Evolutionary conservation across 2,888 invertebrate genomes (phyloP), one percentile per base, ranked within the genome.

Genomic region (Nephrotoma guestfalica): DNA sequence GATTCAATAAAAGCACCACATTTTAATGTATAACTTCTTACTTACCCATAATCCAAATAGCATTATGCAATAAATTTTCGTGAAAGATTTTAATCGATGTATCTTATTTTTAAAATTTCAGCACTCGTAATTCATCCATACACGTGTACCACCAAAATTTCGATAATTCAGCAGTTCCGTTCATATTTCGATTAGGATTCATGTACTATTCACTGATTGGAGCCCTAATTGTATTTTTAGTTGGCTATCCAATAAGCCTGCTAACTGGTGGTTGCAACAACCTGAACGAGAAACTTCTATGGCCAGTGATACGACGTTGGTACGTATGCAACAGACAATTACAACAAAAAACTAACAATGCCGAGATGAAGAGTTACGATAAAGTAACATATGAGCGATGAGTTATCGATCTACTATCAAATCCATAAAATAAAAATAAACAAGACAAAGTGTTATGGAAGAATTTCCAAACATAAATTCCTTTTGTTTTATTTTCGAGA

Each of bases 201-300:
- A 94, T 95, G 88, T 95, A 94, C 91, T 95, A 95, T 89, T 93
- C 94, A 0, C 91, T 94, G n/a, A 93, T 94, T 3, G 95, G 95
- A 0, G 93, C 93, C 0, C 88, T 93, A 0, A 91, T 94, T 0
- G 93, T 94, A 0, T 91, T 95, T 2, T 89, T 94, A 3, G 92
- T 95, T 6, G 94, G 94, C 0, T 91, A 94, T 4, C 90, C 93
- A 11, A 93, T 94, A 90, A 95, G 95, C 89, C 93, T 94, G 88
- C 88, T 94, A 84, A 94, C 94, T 18, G 88, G 88, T n/a, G 88
- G 87, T 6, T 87, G 87, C 40, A 71, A 87, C n/a, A 45, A 87
- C 13, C 86, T 88, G 9, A 88, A 88, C 85, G 88, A 88, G 83
- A 86, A 86, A 45, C 86, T 88, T 30, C 47, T 88, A 30, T 87